Conservation (phyloP, 37 sponge, comb jelly and placozoan genomes). For the Geodia barretti region DNA sequence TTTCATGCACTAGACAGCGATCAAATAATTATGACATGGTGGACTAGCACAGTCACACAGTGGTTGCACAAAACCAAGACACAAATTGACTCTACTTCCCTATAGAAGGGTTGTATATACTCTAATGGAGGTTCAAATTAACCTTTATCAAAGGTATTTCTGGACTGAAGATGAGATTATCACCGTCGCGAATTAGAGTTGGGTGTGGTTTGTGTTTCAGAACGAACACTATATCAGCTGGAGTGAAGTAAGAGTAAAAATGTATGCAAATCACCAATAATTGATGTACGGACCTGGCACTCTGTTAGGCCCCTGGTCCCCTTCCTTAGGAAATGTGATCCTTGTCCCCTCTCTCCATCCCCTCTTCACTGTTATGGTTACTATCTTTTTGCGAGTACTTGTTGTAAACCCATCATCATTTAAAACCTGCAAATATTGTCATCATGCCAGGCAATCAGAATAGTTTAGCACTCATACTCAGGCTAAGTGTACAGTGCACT, state of each 20-base stretch:
- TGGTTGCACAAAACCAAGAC: too few relatives aligned
- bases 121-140: neutral
- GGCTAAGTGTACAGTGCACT: too few relatives aligned
- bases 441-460: too few relatives aligned
- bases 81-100: too few relatives aligned
- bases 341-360: constrained; percentile 93
- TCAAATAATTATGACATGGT: too few relatives aligned
- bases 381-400: constrained; percentile 88
- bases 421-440: constrained; percentile 55
- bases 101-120: too few relatives aligned
- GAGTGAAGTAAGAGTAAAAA: neutral
- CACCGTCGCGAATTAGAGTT: constrained; percentile 63
- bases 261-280: neutral
- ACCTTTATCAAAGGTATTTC: constrained; percentile 77
- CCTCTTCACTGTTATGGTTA: constrained; percentile 85
- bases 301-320: constrained; percentile 95
- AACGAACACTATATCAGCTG: constrained; percentile 92
- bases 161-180: constrained; percentile 76
- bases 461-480: too few relatives aligned
- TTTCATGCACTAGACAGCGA: too few relatives aligned
- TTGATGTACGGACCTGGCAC: constrained; percentile 80
- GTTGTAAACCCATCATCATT: constrained; percentile 96
- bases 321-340: constrained; percentile 93
- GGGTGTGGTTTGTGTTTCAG: constrained; percentile 88
- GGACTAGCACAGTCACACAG: too few relatives aligned